phyloP scores from a whole-genome alignment of 1,140 invertebrate genomes.

The Musca domestica region DNA sequence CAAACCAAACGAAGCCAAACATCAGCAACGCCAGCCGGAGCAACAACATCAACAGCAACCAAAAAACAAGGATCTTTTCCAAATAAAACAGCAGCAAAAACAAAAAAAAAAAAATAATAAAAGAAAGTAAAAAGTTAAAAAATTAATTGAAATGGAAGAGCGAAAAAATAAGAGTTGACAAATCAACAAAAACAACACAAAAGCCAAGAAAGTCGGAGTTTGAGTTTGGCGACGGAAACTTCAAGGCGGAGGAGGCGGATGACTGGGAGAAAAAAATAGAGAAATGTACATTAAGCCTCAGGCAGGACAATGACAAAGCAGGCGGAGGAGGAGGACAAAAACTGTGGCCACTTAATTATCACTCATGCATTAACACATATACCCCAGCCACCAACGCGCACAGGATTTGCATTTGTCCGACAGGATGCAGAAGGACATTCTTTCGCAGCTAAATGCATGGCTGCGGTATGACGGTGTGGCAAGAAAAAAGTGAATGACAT shows the following conservation, averaged over 20 bases:
- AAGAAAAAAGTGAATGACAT: too few species aligned
- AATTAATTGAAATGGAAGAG: not conserved
- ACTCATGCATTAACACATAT: slow-evolving; percentile 25
- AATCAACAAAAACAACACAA: not conserved
- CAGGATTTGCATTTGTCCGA: not conserved
- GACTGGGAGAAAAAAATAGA: not conserved
- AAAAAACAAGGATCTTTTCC: not conserved
- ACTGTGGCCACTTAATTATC: slow-evolving; percentile 30
- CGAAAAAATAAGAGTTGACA: not conserved
- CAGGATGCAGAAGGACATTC: too few species aligned
- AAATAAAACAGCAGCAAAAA: not conserved
- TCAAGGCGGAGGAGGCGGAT: too few species aligned
- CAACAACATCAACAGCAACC: not conserved
- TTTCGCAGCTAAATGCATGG: too few species aligned
- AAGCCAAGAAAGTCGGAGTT: not conserved
- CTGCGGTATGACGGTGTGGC: too few species aligned
- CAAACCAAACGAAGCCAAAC: slow-evolving; percentile 6
- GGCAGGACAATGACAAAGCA: not conserved
- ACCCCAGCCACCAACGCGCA: not conserved
- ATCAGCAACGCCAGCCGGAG: not conserved
- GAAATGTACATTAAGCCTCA: slow-evolving; percentile 5
- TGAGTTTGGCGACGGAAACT: not conserved
- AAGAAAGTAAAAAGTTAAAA: slow-evolving; percentile 1
- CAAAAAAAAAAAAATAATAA: slow-evolving; percentile 2
- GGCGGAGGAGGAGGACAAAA: not conserved